Evolutionary conservation across 2,113 vertebrate species (phyloP), one percentile per base, ranked within the genome.

Genomic region (Psettodes erumei): DNA sequence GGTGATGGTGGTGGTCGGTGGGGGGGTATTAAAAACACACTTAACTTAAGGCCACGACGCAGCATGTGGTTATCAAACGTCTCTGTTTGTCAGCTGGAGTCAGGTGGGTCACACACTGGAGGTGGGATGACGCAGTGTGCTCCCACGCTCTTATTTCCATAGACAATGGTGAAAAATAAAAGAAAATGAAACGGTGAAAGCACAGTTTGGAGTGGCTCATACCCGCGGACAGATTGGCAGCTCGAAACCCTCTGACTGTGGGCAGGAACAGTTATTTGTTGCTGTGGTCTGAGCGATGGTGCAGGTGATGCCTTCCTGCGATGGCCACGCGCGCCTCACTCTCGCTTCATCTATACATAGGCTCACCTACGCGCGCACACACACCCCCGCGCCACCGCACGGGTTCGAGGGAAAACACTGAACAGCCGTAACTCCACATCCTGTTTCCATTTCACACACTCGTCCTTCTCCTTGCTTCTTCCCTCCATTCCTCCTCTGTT

Each of bases 81-180:
- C 70, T 86, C 66, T 65, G 63, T 58, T 85, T 81, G 83, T 79
- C 76, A 74, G 83, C 58, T 53, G 54, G 83, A 84, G 85, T 87
- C 80, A 63, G 71, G 71, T 54, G 76, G 88, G 86, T 90, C 77
- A 73, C 81, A n/a, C 13, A 40, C 79, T 83, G 86, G 83, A 77
- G 88, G 89, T 77, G 81, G 80, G 63, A 82, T 90, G 91, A 91
- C 65, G 85, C 87, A 86, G 72, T 81, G 84, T 2, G n/a, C 85
- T 65, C 88, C 85, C 75, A 87, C 86, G 72, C 60, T 18, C 73
- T 65, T 54, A 33, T 71, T 75, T 81, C n/a, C 71, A 77, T 71
- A 70, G 75, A 88, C 75, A 77, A 64, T 73, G 50, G 62, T 25
- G 10, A 3, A 5, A 5, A 42, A 19, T 48, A n/a, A 6, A 5